Evolutionary conservation across 2,113 vertebrate species (phyloP), one percentile per base, ranked within the genome.

Genomic region (Tympanuchus pallidicinctus): DNA sequence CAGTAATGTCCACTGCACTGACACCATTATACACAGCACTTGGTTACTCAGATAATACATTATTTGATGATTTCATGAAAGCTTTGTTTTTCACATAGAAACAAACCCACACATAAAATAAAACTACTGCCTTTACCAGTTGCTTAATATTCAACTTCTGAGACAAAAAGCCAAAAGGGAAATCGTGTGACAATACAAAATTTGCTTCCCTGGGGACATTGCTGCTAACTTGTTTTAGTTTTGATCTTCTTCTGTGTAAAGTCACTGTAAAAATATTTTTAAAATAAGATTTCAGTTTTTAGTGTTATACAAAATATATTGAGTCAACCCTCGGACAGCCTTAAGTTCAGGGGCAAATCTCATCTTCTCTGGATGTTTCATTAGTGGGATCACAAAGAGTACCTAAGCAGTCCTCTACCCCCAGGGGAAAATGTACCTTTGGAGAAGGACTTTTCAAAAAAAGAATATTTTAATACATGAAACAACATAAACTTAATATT

Each of bases 291-390:
- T 77, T 47, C 28, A 7, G 5, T 83, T 80, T 96, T 96, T 3
- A 1, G 73, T 93, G 45, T 87, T 92, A 82, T 88, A 36, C 43
- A 92, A 87, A 95, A 70, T 5, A 67, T 80, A 75, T 72, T 32
- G 25, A 94, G 28, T 69, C 72, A 95, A 96, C 79, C 27, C 19
- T 94, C 59, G 32, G 32, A 73, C 84, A 95, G 94, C 74, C 72
- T 91, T 34, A 66, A 8, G 20, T 80, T 67, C 94, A 92, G 66
- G 83, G 48, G 8, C 27, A 76, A 82, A 6, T 63, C 42, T 89
- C 79, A 92, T 34, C 83, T 96, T 91, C 88, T 78, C 77, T 80
- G 52, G 13, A 47, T 88, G 84, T 91, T 94, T 95, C 71, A 67
- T 57, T 73, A 95, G 34, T 43, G 70, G 72, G 90, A 92, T 96